A percentile compares a stretch with the other conserved stretches of the same genome.
These are phyloP conservation scores for Drosophila nigricruria DNA, from an alignment of 2,888 invertebrate genomes.

Conservation along the genomic window DNA sequence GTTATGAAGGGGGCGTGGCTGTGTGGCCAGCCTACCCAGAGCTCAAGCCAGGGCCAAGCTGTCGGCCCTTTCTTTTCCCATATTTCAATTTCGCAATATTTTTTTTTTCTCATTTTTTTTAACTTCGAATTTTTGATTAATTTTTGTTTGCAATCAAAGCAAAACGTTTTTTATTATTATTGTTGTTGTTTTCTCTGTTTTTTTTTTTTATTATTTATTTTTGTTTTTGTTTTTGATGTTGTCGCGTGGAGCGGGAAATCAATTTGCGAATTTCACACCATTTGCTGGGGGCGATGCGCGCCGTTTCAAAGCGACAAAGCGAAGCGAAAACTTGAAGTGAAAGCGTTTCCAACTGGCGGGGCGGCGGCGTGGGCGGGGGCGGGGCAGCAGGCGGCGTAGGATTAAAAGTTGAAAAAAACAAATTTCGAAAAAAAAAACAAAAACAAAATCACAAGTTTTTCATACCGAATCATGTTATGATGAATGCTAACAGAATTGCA, in stretches of 20 bases:
- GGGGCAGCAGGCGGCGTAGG: neutral
- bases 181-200: neutral
- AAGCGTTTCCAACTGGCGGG: neutral
- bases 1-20: conserved; percentile 22
- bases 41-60: conserved; percentile 16
- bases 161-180: conserved; percentile 19
- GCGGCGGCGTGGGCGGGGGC: neutral
- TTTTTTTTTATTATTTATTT: conserved; percentile 1
- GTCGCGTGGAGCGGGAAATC: conserved; percentile 24
- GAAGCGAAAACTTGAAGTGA: conserved; percentile 2
- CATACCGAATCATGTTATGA: neutral
- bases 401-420: conserved; percentile 5
- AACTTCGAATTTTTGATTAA: conserved; percentile 25
- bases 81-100: conserved; percentile 17
- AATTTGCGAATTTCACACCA: conserved; percentile 37
- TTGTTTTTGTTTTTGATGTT: conserved; percentile 21
- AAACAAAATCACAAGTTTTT: neutral
- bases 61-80: conserved; percentile 15
- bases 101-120: neutral
- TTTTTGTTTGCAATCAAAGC: conserved; percentile 40
- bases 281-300: conserved; percentile 5
- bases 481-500: neutral
- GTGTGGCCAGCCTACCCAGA: conserved; percentile 54
- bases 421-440: neutral
- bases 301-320: conserved; percentile 20